A percentile compares a stretch with the other conserved stretches of the same genome.
Conservation (phyloP, 2,797 vertebrate genomes). For the Gouania willdenowi region DNA sequence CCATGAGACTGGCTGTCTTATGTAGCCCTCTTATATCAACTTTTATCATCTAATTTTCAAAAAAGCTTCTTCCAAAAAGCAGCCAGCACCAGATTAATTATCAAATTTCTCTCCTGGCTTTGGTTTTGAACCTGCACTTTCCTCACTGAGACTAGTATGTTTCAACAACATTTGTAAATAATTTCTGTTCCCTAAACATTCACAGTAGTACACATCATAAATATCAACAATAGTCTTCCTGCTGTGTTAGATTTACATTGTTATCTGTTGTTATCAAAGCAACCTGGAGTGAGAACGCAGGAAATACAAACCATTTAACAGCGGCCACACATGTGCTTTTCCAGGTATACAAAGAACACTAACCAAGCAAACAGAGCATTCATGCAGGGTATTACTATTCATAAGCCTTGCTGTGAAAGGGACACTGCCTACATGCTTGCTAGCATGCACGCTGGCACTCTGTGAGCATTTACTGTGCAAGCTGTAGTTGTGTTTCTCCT, state of each 20-base stretch:
- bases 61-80: no score
- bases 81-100: no score
- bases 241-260: no score
- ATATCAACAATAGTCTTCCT: background rate
- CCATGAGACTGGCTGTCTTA: no score
- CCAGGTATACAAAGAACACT: constrained; percentile 59
- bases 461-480: constrained; percentile 51
- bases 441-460: constrained; percentile 28
- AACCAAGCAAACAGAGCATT: constrained; percentile 57
- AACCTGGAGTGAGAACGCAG: constrained; percentile 61
- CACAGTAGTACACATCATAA: background rate
- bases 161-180: background rate
- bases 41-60: no score
- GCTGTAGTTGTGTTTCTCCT: constrained; percentile 70
- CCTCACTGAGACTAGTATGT: background rate
- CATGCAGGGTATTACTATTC: constrained; percentile 66
- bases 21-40: no score
- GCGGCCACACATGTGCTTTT: constrained; percentile 33
- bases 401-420: constrained; percentile 54
- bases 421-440: constrained; percentile 40
- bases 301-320: constrained; percentile 59
- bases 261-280: constrained; percentile 63
- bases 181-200: constrained; percentile 13
- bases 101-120: no score
- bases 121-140: background rate